Evolutionary conservation across 92 coral and sea anemone genomes (phyloP), one percentile per base, ranked within the genome.

Genomic region (Montipora capitata): DNA sequence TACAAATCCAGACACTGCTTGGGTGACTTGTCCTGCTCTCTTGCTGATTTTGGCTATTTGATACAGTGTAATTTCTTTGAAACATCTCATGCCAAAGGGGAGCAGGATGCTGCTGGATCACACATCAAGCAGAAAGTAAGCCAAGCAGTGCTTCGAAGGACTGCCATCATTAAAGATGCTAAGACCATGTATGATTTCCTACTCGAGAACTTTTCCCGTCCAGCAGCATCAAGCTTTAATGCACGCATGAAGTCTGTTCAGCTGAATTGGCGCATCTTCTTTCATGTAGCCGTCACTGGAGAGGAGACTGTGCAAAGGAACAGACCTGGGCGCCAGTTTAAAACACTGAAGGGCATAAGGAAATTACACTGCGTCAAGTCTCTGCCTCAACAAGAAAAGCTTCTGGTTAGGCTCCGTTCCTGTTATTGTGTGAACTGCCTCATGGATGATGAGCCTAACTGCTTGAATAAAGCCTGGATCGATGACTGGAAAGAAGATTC

Each of bases 91-190:
- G 93, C 93, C 10, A 89, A 89, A 54, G 92, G 92, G 11, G 79
- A 89, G 43, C 92, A 89, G 85, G 92, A 89, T 16, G 88, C 92
- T 40, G 92, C 92, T 16, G 92, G 92, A 7, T 54, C 92, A 14
- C 48, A 81, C 41, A 59, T 88, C 17, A 89, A 83, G 77, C 93
- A 89, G 52, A 75, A 59, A 20, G 89, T 68, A 41, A 89, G 57
- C 64, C 78, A 52, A 14, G 93, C 89, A 52, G 93, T 89, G 40
- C 44, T 83, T n/a, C 89, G 79, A 64, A 43, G 89, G 49, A 49
- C 62, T 63, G 84, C 89, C 15, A 58, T 73, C 42, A 89, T 83
- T 59, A 89, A 49, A 40, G 39, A 70, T 80, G 77, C 92, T 15
- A 75, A 68, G 64, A 11, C n/a, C 77, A 51, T 82, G 77, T 45